Percentiles rank a stretch among this genome's conserved stretches.
Evolutionary conservation across 1,140 invertebrate species (phyloP).

Genomic region (Drosophila nigromelanica): DNA sequence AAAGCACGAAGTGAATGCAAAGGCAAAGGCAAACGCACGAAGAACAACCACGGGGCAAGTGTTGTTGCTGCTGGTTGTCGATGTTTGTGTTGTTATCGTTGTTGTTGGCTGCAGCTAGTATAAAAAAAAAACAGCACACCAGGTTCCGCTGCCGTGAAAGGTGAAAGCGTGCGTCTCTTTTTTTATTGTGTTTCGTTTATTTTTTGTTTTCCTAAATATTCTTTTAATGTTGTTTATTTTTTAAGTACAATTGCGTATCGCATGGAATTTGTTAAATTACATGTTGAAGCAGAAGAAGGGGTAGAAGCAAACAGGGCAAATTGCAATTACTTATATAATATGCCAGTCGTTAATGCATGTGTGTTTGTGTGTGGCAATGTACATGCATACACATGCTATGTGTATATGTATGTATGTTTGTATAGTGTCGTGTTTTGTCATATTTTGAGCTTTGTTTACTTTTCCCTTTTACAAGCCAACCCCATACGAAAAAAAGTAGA

Average conservation of each 20-base stretch:
- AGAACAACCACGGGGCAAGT: conserved; percentile 39
- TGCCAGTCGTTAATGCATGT: conserved; percentile 21
- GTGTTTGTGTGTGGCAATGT: conserved; percentile 25
- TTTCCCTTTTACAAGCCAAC: conserved; percentile 62
- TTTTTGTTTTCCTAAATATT: conserved; percentile 7
- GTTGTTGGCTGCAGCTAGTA: conserved; percentile 26
- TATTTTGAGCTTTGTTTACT: conserved; percentile 76
- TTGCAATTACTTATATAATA: conserved; percentile 77
- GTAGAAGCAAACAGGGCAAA: conserved; percentile 60
- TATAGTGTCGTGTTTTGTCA: conserved; percentile 43
- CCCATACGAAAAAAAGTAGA: conserved; percentile 19
- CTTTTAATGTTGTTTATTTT: conserved; percentile 6
- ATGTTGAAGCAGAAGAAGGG: conserved; percentile 10
- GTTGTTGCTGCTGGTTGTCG: background rate
- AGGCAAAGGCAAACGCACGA: conserved; percentile 23
- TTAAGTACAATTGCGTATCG: conserved; percentile 18
- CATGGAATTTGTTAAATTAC: conserved; percentile 24
- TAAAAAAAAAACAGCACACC: conserved; percentile 33
- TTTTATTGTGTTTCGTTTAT: conserved; percentile 26
- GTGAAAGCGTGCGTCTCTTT: conserved; percentile 69
- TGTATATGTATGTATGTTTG: conserved; percentile 14
- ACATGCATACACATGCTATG: conserved; percentile 5
- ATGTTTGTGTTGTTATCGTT: conserved; percentile 1
- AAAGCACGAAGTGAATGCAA: conserved; percentile 40
- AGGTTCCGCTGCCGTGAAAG: conserved; percentile 61